Conservation (phyloP, 2,888 invertebrate genomes). For the Sthenelais limicola region DNA sequence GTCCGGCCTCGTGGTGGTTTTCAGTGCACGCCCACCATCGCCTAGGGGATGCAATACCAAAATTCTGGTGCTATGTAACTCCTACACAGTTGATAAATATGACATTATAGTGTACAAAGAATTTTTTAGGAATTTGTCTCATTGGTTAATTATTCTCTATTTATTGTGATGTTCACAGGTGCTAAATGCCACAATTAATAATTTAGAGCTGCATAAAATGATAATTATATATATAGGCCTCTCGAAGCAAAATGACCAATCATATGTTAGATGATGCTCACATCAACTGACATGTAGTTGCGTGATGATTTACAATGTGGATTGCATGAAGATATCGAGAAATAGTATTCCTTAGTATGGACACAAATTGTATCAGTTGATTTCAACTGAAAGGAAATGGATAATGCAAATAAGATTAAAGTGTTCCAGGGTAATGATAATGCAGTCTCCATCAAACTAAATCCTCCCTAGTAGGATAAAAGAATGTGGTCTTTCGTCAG, state of each 20-base stretch:
- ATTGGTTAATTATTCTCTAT: conserved; percentile 35
- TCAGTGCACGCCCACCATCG: neutral
- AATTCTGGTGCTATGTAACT: conserved; percentile 29
- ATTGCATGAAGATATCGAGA: too few species aligned
- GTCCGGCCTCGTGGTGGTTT: neutral
- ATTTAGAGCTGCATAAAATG: conserved; percentile 36
- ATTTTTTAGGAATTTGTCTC: conserved; percentile 19
- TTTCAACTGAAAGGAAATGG: too few species aligned
- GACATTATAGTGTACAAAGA: conserved; percentile 29
- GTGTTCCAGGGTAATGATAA: too few species aligned
- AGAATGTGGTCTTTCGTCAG: too few species aligned
- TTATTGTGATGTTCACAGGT: conserved; percentile 38
- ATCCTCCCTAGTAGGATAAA: too few species aligned
- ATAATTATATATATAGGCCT: too few species aligned
- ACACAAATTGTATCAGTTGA: too few species aligned
- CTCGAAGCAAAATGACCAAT: too few species aligned
- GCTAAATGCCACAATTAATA: conserved; percentile 33
- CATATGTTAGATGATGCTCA: conserved; percentile 25
- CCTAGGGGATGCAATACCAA: conserved; percentile 35
- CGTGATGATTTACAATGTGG: too few species aligned
- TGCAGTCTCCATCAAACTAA: too few species aligned
- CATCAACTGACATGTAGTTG: conserved; percentile 1
- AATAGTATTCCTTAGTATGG: too few species aligned
- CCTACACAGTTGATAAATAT: conserved; percentile 20
- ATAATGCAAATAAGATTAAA: too few species aligned